Evolutionary conservation across 2,797 vertebrate genomes (phyloP).

Genomic region (Urocyon cinereoargenteus): DNA sequence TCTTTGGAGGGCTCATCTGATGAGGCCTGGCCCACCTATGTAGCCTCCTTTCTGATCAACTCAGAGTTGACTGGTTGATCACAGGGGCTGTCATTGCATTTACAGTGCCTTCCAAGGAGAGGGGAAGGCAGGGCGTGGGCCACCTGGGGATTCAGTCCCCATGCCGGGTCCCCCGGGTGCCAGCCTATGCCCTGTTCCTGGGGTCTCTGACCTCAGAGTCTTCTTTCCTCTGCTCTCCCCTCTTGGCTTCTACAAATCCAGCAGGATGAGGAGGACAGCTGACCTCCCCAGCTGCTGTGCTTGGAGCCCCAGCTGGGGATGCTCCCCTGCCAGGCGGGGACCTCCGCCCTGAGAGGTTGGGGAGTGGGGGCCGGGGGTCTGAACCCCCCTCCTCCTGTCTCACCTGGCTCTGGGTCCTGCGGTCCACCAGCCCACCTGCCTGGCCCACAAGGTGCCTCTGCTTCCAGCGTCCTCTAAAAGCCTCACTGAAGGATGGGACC

Average conservation of each 20-base stretch:
- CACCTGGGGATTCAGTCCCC: background rate
- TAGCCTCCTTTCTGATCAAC: background rate
- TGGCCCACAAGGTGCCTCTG: background rate
- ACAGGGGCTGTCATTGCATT: background rate
- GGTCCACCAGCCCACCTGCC: background rate
- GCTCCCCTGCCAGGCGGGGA: rapidly evolving
- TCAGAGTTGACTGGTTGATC: background rate
- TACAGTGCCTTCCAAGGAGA: background rate
- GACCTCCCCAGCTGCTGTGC: rapidly evolving
- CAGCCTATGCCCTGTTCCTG: background rate
- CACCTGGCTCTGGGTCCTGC: background rate
- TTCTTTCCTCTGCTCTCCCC: background rate
- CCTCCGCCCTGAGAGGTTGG: rapidly evolving
- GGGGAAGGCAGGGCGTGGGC: background rate
- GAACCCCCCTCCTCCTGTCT: rapidly evolving
- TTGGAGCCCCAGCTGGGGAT: rapidly evolving
- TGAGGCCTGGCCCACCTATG: background rate
- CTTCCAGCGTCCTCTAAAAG: background rate
- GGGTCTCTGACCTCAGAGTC: background rate
- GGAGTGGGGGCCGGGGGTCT: rapidly evolving
- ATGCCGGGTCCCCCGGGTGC: background rate
- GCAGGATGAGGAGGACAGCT: rapidly evolving
- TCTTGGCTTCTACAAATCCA: background rate
- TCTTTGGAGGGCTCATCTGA: no score
- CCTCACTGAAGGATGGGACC: no score